These are phyloP conservation scores for Lagopus leucura DNA, from an alignment of 2,113 vertebrate genomes.

Conservation along the genomic window DNA sequence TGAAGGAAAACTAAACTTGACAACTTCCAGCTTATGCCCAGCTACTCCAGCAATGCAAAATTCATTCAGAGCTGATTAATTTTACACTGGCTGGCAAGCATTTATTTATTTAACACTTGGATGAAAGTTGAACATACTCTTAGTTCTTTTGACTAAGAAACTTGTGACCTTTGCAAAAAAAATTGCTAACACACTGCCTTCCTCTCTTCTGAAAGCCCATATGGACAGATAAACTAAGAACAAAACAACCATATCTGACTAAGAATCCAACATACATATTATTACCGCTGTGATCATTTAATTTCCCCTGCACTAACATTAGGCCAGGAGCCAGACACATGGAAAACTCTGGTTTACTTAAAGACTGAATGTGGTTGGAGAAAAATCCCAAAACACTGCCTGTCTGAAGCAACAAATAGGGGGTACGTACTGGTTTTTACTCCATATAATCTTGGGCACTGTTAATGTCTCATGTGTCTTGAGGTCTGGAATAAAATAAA, in stretches of 20 bases:
- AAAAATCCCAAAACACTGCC: background rate
- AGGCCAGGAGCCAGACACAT: conserved; percentile 1
- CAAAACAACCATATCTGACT: conserved; percentile 74
- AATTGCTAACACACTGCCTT: conserved; percentile 71
- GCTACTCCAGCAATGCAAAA: conserved; percentile 7
- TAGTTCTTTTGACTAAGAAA: conserved; percentile 55
- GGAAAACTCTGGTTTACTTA: background rate
- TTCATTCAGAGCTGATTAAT: conserved; percentile 63
- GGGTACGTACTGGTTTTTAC: background rate
- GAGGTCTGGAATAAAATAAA: conserved; percentile 11
- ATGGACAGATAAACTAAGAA: conserved; percentile 72
- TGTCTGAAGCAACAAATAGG: background rate
- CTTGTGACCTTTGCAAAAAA: conserved; percentile 62
- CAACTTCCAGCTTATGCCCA: background rate
- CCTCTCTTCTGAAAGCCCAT: conserved; percentile 71
- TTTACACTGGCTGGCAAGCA: conserved; percentile 29
- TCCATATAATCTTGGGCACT: background rate
- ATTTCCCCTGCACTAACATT: conserved; percentile 26
- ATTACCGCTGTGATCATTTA: conserved; percentile 27
- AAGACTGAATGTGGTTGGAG: background rate
- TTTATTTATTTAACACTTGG: background rate
- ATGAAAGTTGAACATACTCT: conserved; percentile 36
- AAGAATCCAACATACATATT: conserved; percentile 60
- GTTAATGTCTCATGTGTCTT: background rate
- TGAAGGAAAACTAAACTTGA: background rate